Conservation (phyloP, 2,888 invertebrate genomes). For the Caenorhabditis becei region DNA sequence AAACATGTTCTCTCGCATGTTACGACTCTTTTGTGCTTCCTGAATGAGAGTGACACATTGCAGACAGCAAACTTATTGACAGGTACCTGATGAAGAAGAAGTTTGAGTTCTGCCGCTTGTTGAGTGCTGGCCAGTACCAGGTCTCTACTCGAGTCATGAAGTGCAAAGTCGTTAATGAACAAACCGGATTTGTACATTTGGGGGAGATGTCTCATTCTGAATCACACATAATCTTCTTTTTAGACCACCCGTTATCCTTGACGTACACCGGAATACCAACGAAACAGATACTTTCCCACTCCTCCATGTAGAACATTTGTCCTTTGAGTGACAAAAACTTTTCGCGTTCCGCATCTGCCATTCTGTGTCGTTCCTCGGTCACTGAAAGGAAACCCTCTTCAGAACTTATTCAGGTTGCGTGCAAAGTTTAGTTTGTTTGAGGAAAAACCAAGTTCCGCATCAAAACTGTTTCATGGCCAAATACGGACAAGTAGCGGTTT, state of each 20-base stretch:
- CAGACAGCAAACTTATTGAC: conserved; percentile 5
- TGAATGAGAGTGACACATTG: conserved; percentile 83
- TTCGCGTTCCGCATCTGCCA: conserved; percentile 70
- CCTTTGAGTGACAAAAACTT: conserved; percentile 88
- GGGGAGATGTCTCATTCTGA: conserved; percentile 91
- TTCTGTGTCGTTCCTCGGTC: conserved; percentile 85
- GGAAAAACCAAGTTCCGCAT: conserved; percentile 11
- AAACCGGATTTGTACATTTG: conserved; percentile 93
- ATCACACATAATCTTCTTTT: too few species aligned
- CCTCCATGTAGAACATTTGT: conserved; percentile 98
- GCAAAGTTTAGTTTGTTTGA: neutral
- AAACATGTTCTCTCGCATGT: conserved; percentile 95
- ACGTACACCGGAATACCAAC: conserved; percentile 91
- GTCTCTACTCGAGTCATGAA: conserved; percentile 98
- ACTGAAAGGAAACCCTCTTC: conserved; percentile 61
- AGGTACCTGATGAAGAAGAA: conserved; percentile 89
- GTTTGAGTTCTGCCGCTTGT: conserved; percentile 95
- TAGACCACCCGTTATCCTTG: neutral
- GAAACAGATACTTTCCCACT: conserved; percentile 98
- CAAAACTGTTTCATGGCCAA: conserved; percentile 18
- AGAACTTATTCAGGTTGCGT: conserved; percentile 2
- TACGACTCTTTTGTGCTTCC: conserved; percentile 96
- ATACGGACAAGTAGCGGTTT: neutral
- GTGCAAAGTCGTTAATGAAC: conserved; percentile 97
- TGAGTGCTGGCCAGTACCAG: conserved; percentile 96